phyloP scores from a whole-genome alignment of 2,797 vertebrate species.

The Melanogrammus aeglefinus region DNA sequence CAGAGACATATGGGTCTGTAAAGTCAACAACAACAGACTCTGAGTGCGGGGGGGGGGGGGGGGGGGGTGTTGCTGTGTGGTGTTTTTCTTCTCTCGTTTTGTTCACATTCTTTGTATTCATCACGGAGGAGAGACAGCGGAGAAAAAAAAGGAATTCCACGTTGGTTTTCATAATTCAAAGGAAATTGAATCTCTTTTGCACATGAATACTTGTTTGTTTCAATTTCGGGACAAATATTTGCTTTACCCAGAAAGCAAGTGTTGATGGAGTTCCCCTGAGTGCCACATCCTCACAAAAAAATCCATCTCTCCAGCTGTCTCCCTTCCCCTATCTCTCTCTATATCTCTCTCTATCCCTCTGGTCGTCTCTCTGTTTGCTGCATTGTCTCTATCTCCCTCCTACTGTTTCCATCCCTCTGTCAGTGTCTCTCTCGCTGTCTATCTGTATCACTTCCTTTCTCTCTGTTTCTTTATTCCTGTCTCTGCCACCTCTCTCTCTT shows the following conservation, averaged over 20 bases:
- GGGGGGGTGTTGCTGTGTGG: not conserved
- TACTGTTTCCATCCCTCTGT: not conserved
- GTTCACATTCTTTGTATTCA: not conserved
- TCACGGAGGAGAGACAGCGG: not conserved
- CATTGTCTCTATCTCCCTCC: not conserved
- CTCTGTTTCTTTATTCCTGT: not conserved
- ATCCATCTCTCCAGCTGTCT: not conserved
- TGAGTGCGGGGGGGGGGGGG: not conserved
- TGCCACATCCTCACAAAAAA: not conserved
- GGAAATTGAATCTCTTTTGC: slow-evolving; percentile 11
- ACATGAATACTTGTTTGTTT: slow-evolving; percentile 11
- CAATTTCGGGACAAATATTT: slow-evolving; percentile 8
- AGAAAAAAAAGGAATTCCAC: not conserved
- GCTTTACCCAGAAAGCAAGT: not conserved
- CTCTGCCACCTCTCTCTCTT: not conserved
- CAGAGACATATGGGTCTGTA: not conserved
- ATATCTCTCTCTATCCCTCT: not conserved
- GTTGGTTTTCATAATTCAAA: slow-evolving; percentile 14
- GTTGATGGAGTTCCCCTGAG: not conserved
- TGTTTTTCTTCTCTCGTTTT: not conserved
- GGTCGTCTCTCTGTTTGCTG: not conserved
- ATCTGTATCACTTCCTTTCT: not conserved
- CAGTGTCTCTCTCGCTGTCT: not conserved
- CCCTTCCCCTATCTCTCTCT: not conserved
- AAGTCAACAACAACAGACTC: not conserved